Percentiles rank a stretch among this genome's conserved stretches.
Conservation (phyloP, 1,140 invertebrate genomes). For the Drosophila obscura region DNA sequence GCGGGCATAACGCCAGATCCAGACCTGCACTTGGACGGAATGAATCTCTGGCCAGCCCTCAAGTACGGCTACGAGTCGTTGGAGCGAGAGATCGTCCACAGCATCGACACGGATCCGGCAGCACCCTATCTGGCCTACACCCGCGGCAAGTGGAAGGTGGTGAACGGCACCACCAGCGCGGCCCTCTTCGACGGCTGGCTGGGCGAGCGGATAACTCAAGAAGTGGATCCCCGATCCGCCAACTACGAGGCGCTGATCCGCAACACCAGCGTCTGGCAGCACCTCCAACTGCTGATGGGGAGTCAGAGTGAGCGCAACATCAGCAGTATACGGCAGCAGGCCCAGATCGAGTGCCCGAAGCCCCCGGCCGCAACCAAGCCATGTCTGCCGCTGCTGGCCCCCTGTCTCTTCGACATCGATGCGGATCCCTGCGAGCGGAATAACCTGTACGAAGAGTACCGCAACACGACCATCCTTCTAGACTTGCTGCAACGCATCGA, state of each 20-base stretch:
- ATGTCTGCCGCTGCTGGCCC: slow-evolving; percentile 83
- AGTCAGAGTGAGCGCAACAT: slow-evolving; percentile 36
- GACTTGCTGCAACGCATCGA: slow-evolving; percentile 50
- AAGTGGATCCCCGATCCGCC: slow-evolving; percentile 53
- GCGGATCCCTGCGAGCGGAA: slow-evolving; percentile 91
- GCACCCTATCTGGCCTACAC: slow-evolving; percentile 87
- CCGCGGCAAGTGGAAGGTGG: slow-evolving; percentile 89
- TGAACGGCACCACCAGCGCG: slow-evolving; percentile 86
- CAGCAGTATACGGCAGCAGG: slow-evolving; percentile 81
- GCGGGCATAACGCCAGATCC: slow-evolving; percentile 84
- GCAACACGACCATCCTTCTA: slow-evolving; percentile 38
- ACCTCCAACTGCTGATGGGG: slow-evolving; percentile 60
- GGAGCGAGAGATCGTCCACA: slow-evolving; percentile 88
- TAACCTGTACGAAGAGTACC: slow-evolving; percentile 86
- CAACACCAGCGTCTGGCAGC: slow-evolving; percentile 79
- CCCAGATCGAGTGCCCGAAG: slow-evolving; percentile 81
- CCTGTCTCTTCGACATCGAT: slow-evolving; percentile 90
- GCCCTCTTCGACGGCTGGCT: slow-evolving; percentile 85
- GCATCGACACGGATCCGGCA: slow-evolving; percentile 90
- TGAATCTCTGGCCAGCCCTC: slow-evolving; percentile 88
- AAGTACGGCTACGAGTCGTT: slow-evolving; percentile 68
- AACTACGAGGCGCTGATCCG: slow-evolving; percentile 85
- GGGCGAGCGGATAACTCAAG: slow-evolving; percentile 22
- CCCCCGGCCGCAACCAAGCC: slow-evolving; percentile 2
- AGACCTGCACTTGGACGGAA: slow-evolving; percentile 87